Evolutionary conservation across 2,888 invertebrate genomes (phyloP).

Genomic region (Rhagophthalmus giganteus): DNA sequence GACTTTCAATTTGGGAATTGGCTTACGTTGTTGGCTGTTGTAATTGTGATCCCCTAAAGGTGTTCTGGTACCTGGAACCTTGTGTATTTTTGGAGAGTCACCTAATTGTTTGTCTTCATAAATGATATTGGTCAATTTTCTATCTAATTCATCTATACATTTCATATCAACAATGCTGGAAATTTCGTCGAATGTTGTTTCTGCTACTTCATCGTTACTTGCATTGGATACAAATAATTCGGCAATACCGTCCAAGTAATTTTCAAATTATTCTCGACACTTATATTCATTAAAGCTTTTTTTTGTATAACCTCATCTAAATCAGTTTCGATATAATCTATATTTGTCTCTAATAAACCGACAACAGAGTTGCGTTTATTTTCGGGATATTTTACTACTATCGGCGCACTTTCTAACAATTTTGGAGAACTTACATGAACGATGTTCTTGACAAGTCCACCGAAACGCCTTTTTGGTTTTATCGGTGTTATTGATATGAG

Average conservation of each 20-base stretch:
- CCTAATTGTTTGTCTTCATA: constrained; percentile 60
- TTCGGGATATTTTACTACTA: constrained; percentile 44
- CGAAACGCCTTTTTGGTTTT: constrained; percentile 3
- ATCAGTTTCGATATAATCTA: constrained; percentile 62
- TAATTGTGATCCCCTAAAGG: constrained; percentile 45
- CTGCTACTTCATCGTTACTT: not conserved
- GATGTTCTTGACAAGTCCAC: constrained; percentile 16
- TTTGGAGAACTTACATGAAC: constrained; percentile 43
- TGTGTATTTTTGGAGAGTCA: constrained; percentile 16
- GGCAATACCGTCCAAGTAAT: not conserved
- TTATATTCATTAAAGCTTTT: constrained; percentile 1
- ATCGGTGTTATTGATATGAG: constrained; percentile 4
- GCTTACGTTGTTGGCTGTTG: constrained; percentile 39
- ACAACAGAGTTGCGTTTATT: constrained; percentile 54
- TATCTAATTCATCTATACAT: constrained; percentile 49
- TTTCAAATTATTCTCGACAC: not conserved
- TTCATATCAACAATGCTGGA: constrained; percentile 18
- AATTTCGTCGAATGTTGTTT: constrained; percentile 7
- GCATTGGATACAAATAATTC: not conserved
- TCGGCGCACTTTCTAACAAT: constrained; percentile 48
- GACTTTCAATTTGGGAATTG: constrained; percentile 44
- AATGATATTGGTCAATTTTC: constrained; percentile 59
- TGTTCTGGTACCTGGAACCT: constrained; percentile 44
- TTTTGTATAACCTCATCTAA: constrained; percentile 47
- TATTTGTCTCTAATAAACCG: constrained; percentile 63